These are phyloP conservation scores for Eupeodes luniger DNA, from an alignment of 2,888 invertebrate genomes.

Conservation along the genomic window DNA sequence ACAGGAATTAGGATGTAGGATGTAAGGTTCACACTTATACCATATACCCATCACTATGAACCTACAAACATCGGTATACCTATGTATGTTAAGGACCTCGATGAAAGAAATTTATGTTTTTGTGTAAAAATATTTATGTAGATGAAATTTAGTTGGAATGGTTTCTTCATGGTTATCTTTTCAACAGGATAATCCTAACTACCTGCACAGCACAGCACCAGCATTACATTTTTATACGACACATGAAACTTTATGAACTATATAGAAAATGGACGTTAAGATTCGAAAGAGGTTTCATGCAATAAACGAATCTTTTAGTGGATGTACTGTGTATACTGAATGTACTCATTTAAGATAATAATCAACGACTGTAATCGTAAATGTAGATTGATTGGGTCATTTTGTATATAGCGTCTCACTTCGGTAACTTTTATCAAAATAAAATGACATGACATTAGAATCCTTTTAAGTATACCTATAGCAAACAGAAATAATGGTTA, in stretches of 20 bases:
- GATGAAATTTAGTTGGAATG: slow-evolving; percentile 25
- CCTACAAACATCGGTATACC: too few species aligned
- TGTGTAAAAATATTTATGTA: slow-evolving; percentile 21
- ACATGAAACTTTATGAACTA: slow-evolving; percentile 26
- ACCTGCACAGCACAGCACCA: background rate
- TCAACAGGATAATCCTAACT: slow-evolving; percentile 36
- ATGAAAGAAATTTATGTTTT: slow-evolving; percentile 27
- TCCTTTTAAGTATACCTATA: background rate
- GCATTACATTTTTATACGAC: background rate
- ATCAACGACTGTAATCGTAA: slow-evolving; percentile 24
- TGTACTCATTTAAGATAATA: background rate
- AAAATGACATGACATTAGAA: background rate
- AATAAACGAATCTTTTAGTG: slow-evolving; percentile 23
- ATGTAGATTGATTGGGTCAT: slow-evolving; percentile 15
- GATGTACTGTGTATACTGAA: background rate
- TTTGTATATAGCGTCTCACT: slow-evolving; percentile 12
- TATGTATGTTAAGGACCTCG: slow-evolving; percentile 5
- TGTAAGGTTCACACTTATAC: background rate
- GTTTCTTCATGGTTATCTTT: slow-evolving; percentile 43
- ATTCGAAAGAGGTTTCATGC: background rate
- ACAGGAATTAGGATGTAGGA: background rate
- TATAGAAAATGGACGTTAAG: background rate
- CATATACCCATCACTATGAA: too few species aligned
- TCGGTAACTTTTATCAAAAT: slow-evolving; percentile 10
- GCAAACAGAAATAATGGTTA: background rate